phyloP scores from a whole-genome alignment of 2,888 invertebrate species.

The Tridacna gigas region DNA sequence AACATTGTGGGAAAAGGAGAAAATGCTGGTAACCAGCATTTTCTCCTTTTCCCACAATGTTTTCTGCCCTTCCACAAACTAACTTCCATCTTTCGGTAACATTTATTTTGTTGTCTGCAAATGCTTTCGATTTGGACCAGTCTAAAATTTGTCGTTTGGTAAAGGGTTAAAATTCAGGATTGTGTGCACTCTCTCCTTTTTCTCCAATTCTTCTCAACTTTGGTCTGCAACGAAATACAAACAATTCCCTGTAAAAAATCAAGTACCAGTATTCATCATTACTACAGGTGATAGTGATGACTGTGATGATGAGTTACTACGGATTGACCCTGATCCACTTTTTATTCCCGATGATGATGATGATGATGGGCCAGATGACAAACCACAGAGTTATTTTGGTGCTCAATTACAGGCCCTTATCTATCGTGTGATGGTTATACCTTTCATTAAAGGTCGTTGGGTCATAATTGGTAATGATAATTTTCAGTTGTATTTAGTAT shows the following conservation, averaged over 20 bases:
- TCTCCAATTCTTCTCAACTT: no score
- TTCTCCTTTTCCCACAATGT: background rate
- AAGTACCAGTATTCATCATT: no score
- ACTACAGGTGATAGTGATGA: slow-evolving; percentile 28
- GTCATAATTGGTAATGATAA: slow-evolving; percentile 71
- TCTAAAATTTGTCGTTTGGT: no score
- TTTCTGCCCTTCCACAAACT: background rate
- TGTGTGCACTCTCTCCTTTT: no score
- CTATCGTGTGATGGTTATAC: slow-evolving; percentile 71
- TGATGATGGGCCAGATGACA: slow-evolving; percentile 9
- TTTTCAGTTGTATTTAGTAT: no score
- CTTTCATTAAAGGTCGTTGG: slow-evolving; percentile 74
- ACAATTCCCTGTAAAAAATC: no score
- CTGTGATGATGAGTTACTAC: slow-evolving; percentile 46
- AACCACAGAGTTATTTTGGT: slow-evolving; percentile 54
- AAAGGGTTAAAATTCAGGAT: no score
- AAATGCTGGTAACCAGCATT: background rate
- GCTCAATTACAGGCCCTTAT: slow-evolving; percentile 70
- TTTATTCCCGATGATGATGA: slow-evolving; percentile 49
- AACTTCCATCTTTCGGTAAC: background rate
- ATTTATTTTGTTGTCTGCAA: no score
- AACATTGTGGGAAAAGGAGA: background rate
- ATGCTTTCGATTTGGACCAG: no score
- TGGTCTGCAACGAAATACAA: no score
- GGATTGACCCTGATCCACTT: slow-evolving; percentile 56